Conservation (phyloP, 2,113 vertebrate genomes). For the Seriola rivoliana region DNA sequence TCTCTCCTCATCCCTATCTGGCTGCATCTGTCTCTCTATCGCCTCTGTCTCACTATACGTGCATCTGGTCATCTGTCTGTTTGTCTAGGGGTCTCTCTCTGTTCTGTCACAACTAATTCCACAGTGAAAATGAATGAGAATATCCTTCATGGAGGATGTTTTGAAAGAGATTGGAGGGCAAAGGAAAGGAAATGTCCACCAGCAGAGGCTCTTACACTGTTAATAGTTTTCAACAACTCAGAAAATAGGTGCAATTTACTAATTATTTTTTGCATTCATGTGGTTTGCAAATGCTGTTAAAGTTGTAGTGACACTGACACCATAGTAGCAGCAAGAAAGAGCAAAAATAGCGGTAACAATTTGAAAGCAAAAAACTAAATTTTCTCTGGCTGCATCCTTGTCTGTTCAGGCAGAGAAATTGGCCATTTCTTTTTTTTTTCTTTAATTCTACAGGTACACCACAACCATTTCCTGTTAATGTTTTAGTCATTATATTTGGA, state of each 20-base stretch:
- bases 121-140: constrained; percentile 11
- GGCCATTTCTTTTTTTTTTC: constrained; percentile 7
- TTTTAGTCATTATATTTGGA: constrained; percentile 1
- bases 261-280: constrained; percentile 4
- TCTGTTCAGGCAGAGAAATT: constrained; percentile 6
- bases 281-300: constrained; percentile 4
- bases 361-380: neutral
- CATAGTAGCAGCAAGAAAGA: neutral
- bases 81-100: constrained; percentile 6
- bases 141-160: constrained; percentile 5
- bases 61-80: constrained; percentile 62
- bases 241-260: constrained; percentile 20
- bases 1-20: constrained; percentile 43
- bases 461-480: constrained; percentile 8
- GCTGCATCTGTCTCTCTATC: constrained; percentile 44
- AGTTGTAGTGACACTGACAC: neutral
- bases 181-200: constrained; percentile 11
- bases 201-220: neutral
- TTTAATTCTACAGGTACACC: neutral
- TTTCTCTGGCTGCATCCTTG: neutral
- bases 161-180: constrained; percentile 2
- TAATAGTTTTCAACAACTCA: constrained; percentile 38
- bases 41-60: constrained; percentile 31
- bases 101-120: constrained; percentile 37
- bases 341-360: neutral